phyloP scores from a whole-genome alignment of 2,113 vertebrate species.

The Petrocephalus microphthalmus region DNA sequence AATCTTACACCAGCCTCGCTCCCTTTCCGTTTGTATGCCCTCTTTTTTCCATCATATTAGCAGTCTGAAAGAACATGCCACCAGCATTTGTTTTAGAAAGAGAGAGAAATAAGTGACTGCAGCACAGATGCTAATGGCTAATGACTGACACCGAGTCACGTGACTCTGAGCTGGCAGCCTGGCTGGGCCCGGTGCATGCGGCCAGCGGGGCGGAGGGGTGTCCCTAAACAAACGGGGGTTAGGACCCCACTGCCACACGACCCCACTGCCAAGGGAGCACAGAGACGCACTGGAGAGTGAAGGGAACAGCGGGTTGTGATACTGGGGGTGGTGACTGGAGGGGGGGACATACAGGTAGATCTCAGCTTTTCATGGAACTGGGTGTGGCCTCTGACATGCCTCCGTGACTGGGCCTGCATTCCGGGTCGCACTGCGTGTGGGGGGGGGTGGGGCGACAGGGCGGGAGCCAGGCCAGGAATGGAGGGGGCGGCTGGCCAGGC shows the following conservation, averaged over 20 bases:
- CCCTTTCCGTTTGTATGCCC: background rate
- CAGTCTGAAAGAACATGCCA: background rate
- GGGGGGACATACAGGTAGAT: slow-evolving; percentile 17
- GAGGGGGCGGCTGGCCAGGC: slow-evolving; percentile 6
- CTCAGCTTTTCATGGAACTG: slow-evolving; percentile 36
- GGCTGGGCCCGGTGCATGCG: background rate
- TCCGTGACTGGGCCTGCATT: slow-evolving; percentile 45
- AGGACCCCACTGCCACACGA: background rate
- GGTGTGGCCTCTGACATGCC: slow-evolving; percentile 53
- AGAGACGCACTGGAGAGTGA: no score
- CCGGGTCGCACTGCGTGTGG: slow-evolving; percentile 38
- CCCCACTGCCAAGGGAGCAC: no score
- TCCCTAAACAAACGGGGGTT: background rate
- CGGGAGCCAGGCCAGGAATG: background rate
- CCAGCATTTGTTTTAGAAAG: background rate
- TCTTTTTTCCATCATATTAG: background rate
- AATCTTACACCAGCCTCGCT: background rate
- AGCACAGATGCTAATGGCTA: background rate
- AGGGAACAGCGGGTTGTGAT: background rate
- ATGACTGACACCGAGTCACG: background rate
- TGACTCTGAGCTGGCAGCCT: background rate
- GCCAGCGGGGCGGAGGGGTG: no score
- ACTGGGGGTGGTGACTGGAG: background rate
- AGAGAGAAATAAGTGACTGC: background rate
- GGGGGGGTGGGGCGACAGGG: background rate